Conservation (phyloP, 2,113 vertebrate species). For the Motacilla tschutschensis region DNA sequence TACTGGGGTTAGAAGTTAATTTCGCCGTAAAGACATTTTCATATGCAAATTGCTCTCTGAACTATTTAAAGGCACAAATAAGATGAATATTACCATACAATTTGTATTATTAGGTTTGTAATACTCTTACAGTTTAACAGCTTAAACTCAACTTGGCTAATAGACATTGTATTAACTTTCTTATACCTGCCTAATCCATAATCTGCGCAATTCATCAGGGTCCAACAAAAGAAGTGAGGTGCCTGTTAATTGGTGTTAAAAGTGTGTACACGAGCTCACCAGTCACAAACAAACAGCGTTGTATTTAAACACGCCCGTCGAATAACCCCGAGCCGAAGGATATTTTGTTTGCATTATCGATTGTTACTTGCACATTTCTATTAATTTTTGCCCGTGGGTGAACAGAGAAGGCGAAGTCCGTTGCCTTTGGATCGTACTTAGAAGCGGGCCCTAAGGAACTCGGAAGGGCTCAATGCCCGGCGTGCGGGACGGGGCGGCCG, state of each 20-base stretch:
- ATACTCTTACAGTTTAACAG: neutral
- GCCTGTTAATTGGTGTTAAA: neutral
- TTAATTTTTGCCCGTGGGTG: fast-evolving
- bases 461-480: fast-evolving
- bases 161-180: neutral
- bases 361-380: fast-evolving
- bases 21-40: neutral
- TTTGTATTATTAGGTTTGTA: neutral
- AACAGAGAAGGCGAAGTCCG: neutral
- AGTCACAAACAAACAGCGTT: fast-evolving
- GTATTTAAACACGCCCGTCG: fast-evolving
- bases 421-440: fast-evolving
- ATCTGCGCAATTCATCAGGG: too few relatives aligned
- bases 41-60: neutral
- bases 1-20: neutral
- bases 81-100: neutral
- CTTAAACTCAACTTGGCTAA: neutral
- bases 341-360: neutral
- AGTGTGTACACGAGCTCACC: too few relatives aligned
- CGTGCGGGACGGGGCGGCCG: fast-evolving
- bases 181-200: neutral
- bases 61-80: neutral
- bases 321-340: too few relatives aligned
- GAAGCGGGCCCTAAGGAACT: too few relatives aligned
- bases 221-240: neutral